Evolutionary conservation across 2,797 vertebrate genomes (phyloP).

Genomic region (Falco concolor): DNA sequence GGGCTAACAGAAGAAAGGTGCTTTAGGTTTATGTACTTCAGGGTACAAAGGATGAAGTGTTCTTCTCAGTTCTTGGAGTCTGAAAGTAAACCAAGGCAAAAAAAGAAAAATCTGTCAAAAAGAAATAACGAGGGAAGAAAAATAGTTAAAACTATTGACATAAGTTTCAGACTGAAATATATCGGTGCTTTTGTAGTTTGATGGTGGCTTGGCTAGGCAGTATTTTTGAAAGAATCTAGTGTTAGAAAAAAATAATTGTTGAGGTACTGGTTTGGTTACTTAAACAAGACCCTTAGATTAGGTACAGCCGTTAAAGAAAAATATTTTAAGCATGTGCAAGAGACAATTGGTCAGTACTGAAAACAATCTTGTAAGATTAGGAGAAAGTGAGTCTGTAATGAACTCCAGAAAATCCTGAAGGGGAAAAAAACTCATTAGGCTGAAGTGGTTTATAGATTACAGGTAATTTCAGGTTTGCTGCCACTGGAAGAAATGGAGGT

Average conservation of each 20-base stretch:
- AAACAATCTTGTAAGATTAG: not conserved
- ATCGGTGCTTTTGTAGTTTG: not conserved
- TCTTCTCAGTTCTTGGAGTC: not conserved
- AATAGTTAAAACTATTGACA: not conserved
- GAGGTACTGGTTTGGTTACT: not conserved
- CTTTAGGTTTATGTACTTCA: not conserved
- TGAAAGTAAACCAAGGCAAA: not conserved
- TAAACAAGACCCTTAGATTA: not conserved
- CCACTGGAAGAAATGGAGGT: not conserved
- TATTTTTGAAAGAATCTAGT: not conserved
- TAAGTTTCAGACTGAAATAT: not conserved
- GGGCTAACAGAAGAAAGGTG: not conserved
- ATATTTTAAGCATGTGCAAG: not conserved
- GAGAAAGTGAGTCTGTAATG: not conserved
- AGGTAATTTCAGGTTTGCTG: not conserved
- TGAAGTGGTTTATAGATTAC: not conserved
- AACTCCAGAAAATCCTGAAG: conserved; percentile 7
- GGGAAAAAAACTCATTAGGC: not conserved
- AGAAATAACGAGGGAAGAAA: not conserved
- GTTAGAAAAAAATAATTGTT: not conserved
- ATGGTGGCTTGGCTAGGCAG: not conserved
- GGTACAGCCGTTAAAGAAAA: not conserved
- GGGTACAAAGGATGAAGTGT: not conserved
- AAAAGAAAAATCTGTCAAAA: not conserved
- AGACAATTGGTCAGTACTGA: not conserved